phyloP scores from a whole-genome alignment of 2,797 vertebrate genomes.

The Lerista edwardsae region DNA sequence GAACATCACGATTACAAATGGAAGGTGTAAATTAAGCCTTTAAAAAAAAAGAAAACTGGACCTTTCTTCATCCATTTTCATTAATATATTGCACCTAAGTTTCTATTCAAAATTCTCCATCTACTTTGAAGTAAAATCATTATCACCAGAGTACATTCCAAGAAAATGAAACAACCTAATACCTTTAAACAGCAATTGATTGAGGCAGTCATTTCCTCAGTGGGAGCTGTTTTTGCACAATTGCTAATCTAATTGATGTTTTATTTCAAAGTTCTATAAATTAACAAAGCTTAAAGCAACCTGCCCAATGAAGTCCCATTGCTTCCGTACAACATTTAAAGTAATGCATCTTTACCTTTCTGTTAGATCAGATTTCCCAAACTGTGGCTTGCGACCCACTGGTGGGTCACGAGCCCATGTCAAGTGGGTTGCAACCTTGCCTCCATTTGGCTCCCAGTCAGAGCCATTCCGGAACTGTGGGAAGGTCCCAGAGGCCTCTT shows the following conservation, averaged over 20 bases:
- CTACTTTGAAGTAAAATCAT: slow-evolving; percentile 10
- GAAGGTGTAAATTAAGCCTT: slow-evolving; percentile 17
- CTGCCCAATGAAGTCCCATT: not conserved
- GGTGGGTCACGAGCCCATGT: too few species aligned
- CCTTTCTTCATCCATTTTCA: not conserved
- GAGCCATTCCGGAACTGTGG: too few species aligned
- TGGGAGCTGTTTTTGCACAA: not conserved
- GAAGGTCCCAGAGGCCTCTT: too few species aligned
- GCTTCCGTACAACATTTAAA: not conserved
- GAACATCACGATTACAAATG: not conserved
- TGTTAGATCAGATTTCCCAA: too few species aligned
- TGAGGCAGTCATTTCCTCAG: not conserved
- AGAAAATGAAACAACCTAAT: not conserved
- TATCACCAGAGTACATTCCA: not conserved
- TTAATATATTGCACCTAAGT: slow-evolving; percentile 1
- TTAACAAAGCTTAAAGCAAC: not conserved
- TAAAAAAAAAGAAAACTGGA: not conserved
- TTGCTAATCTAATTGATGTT: not conserved
- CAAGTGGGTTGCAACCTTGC: too few species aligned
- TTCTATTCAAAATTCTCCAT: not conserved
- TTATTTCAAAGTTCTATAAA: slow-evolving; percentile 9
- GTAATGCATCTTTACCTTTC: not conserved
- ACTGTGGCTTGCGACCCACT: too few species aligned
- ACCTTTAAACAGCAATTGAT: not conserved
- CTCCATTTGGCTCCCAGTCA: too few species aligned